Base-by-base conservation (phyloP, 2,797 vertebrate genomes). In the Picus viridis region DNA sequence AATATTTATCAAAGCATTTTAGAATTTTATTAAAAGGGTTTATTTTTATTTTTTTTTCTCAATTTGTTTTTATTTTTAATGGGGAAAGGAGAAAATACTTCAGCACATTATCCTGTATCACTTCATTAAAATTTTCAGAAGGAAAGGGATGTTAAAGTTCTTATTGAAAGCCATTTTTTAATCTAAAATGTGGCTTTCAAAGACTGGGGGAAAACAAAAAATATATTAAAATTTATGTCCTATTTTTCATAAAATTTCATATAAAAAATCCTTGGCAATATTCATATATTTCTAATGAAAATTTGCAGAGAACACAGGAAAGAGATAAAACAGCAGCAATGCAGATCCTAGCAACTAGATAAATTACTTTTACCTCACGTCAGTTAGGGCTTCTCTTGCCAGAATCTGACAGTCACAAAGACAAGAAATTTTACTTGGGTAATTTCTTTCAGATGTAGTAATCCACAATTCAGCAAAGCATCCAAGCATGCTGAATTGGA, bases 101-200 rank as follows among this genome's bases (percentile, higher is more conserved):
- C 9, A 30, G 0, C 3, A 67, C 1, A 1, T 53, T 62, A 29
- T 36, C 47, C 45, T 64, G 0, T 27, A n/a, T 36, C 6, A 34
- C 7, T 47, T 79, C 57, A 51, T 17, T 56, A 10, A 26, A 76
- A 5, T n/a, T 32, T 30, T 16, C 7, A 2, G 6, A 67, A 58
- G 9, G 10, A 43, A 1, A 47, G 0, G 5, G 19, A 63, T 49
- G 14, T 34, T 53, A 75, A 67, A 59, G 85, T 65, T 32, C 43
- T 65, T 79, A 72, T 22, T 10, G 9, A 72, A 82, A 77, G 10
- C 0, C 1, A 29, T 24, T 65, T 87, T 86, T 86, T 49, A 74
- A 63, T 62, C 14, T 7, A 22, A 85, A 83, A 61, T 1, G 7
- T 53, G 17, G 1, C 8, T 83, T 61, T 57, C n/a, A 73, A 62